phyloP scores from a whole-genome alignment of 2,113 vertebrate genomes.

The Macquaria ambigua region DNA sequence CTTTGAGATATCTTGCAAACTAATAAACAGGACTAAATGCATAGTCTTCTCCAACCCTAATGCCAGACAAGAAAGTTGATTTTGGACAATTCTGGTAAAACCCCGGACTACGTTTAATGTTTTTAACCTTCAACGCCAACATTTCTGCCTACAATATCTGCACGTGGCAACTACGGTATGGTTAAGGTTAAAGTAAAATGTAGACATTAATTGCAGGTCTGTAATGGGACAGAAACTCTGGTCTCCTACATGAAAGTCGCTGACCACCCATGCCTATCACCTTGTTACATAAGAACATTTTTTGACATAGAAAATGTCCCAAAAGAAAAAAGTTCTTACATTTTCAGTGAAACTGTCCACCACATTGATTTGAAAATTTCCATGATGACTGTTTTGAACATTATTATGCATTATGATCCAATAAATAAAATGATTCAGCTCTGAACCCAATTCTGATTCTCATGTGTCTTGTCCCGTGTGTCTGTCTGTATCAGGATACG shows the following conservation, averaged over 20 bases:
- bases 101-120: too few species aligned
- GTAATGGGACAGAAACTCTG: not conserved
- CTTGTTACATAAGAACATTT: not conserved
- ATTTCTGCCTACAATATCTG: too few species aligned
- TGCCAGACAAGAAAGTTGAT: too few species aligned
- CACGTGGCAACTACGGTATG: too few species aligned
- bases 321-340: not conserved
- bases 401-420: not conserved
- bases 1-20: too few species aligned
- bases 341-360: not conserved
- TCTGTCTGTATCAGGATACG: slow-evolving; percentile 87
- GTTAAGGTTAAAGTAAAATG: not conserved
- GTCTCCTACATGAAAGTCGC: not conserved
- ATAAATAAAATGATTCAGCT: not conserved
- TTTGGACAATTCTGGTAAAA: not conserved
- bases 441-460: too few species aligned
- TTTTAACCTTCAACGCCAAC: too few species aligned
- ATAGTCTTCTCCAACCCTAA: too few species aligned
- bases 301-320: too few species aligned
- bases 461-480: not conserved
- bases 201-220: not conserved
- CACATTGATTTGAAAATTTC: too few species aligned
- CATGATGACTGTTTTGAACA: too few species aligned
- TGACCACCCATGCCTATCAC: not conserved
- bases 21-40: too few species aligned